Percentiles rank a stretch among this genome's conserved stretches.
phyloP scores from a whole-genome alignment of 1,140 invertebrate genomes.

The Scaptodrosophila lebanonensis region DNA sequence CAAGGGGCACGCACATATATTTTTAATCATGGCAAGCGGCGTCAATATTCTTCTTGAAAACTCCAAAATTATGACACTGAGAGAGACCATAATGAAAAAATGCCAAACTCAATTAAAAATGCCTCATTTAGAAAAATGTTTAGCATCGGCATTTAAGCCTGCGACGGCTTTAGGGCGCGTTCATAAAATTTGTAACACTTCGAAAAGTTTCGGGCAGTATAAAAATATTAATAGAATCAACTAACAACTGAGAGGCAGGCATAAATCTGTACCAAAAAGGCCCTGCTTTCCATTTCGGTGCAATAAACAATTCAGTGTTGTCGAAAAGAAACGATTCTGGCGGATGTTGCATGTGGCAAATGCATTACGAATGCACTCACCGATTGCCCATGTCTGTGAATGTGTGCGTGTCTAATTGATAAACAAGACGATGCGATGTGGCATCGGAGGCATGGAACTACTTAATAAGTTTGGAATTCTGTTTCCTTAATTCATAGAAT shows the following conservation, averaged over 20 bases:
- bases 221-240: conserved; percentile 61
- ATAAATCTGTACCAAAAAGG: conserved; percentile 35
- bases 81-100: conserved; percentile 23
- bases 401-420: conserved; percentile 63
- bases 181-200: conserved; percentile 69
- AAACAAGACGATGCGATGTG: conserved; percentile 48
- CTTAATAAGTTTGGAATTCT: too few relatives aligned
- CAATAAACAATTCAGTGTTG: conserved; percentile 59
- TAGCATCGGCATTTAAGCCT: conserved; percentile 32
- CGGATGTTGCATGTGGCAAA: conserved; percentile 28
- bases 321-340: neutral
- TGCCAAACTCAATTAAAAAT: conserved; percentile 39
- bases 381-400: conserved; percentile 16
- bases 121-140: conserved; percentile 35
- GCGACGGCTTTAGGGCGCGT: neutral
- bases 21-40: conserved; percentile 52
- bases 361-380: conserved; percentile 47
- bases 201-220: conserved; percentile 24
- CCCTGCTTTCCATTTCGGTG: conserved; percentile 20
- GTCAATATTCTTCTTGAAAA: conserved; percentile 46
- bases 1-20: conserved; percentile 30
- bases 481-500: too few relatives aligned
- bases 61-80: conserved; percentile 34
- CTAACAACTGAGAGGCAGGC: conserved; percentile 20
- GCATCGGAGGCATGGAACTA: conserved; percentile 1